Evolutionary conservation across 2,797 vertebrate genomes (phyloP).

Genomic region (Danio choprae): DNA sequence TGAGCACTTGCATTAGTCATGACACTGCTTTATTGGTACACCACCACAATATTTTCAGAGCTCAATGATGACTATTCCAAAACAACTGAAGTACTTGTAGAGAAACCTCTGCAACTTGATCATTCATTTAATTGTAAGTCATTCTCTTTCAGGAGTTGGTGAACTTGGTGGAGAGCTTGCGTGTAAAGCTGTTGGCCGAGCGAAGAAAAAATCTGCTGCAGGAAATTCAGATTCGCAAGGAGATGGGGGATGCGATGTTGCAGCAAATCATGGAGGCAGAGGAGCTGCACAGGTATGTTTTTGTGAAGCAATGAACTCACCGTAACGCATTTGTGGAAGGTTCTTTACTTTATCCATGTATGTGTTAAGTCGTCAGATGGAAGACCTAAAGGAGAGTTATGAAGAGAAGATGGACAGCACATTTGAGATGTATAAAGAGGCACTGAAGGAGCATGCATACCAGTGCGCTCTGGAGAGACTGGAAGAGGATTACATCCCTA

Average conservation of each 20-base stretch:
- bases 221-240: constrained; percentile 89
- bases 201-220: constrained; percentile 82
- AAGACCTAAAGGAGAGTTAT: constrained; percentile 86
- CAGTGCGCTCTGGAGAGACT: constrained; percentile 85
- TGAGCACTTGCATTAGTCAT: background rate
- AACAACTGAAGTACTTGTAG: background rate
- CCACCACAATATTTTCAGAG: background rate
- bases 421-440: constrained; percentile 92
- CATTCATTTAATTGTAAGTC: accelerated
- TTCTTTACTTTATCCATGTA: background rate
- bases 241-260: constrained; percentile 92
- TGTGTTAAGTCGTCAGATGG: constrained; percentile 80
- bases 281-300: constrained; percentile 80
- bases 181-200: constrained; percentile 80
- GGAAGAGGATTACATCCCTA: constrained; percentile 85
- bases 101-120: background rate
- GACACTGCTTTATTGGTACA: background rate
- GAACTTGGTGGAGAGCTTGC: constrained; percentile 80
- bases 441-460: constrained; percentile 89
- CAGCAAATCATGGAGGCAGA: constrained; percentile 86
- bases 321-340: background rate
- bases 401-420: constrained; percentile 90
- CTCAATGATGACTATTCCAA: background rate
- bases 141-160: constrained; percentile 78
- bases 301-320: background rate